Evolutionary conservation across 2,113 vertebrate species (phyloP), one percentile per base, ranked within the genome.

Genomic region (Micronycteris hirsuta): DNA sequence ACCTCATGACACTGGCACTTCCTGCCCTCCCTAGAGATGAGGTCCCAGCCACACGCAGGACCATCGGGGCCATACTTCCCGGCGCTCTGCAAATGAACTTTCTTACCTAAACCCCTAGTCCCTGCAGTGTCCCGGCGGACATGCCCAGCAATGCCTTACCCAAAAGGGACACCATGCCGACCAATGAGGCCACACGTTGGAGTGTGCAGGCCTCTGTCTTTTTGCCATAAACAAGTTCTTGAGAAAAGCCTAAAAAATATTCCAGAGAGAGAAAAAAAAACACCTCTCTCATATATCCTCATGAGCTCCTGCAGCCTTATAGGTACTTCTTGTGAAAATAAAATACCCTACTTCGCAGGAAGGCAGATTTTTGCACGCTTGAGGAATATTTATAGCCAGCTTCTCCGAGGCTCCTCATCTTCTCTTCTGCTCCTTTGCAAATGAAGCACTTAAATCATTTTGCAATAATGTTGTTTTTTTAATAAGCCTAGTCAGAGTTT

Each of bases 381-480:
- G 84, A 38, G 83, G 94, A 91, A 91, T 95, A 95, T 94, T 96
- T 95, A 95, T 33, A 89, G 89, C 81, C 84, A 68, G 41, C 28
- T 52, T 93, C 93, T 65, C 31, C 3, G 20, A 33, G 54, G 58
- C 43, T 84, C 76, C 89, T 82, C 63, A 1, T 89, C 90, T 83
- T 86, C 67, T 71, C 49, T 67, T 71, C 38, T 31, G 77, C 38
- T 33, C 4, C 49, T 67, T 96, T 4, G 67, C 80, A 93, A 96
- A 91, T 65, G 58, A 98, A 95, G 93, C 80, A 45, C 77, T 93
- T 92, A 89, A 93, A 93, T 95, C 91, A 84, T 85, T 92, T 41
- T 88, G 91, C 63, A 96, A 78, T 56, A 68, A 49, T 11, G 4
- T 24, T 97, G 73, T 91, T 84, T 89, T 96, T 92, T 93, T 76